phyloP scores from a whole-genome alignment of 1,140 invertebrate genomes.

The Macrostomum lignano region DNA sequence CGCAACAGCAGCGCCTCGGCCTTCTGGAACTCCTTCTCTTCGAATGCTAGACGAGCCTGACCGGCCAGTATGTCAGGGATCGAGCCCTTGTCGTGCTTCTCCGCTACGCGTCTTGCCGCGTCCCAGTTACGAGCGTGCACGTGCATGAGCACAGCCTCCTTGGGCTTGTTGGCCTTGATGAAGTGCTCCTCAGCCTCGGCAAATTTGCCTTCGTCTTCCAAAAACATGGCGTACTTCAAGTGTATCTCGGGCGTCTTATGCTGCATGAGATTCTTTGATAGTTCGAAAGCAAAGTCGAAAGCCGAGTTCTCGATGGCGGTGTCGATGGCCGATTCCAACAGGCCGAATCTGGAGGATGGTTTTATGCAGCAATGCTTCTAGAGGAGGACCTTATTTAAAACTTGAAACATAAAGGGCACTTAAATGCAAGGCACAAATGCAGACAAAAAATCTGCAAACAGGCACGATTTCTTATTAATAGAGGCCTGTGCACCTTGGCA shows the following conservation, averaged over 20 bases:
- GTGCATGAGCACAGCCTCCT: slow-evolving; percentile 82
- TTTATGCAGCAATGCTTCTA: too few species aligned
- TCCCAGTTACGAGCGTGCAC: slow-evolving; percentile 58
- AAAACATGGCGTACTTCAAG: slow-evolving; percentile 51
- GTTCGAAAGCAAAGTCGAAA: slow-evolving; percentile 66
- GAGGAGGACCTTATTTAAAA: too few species aligned
- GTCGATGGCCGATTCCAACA: slow-evolving; percentile 55
- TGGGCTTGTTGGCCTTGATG: slow-evolving; percentile 44
- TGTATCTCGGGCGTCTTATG: slow-evolving; percentile 43
- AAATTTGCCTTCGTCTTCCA: slow-evolving; percentile 63
- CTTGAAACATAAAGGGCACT: too few species aligned
- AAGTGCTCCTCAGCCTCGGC: slow-evolving; percentile 65
- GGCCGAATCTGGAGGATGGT: slow-evolving; percentile 31
- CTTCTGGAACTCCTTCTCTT: slow-evolving; percentile 39
- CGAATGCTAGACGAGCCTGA: slow-evolving; percentile 46
- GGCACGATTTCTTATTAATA: too few species aligned
- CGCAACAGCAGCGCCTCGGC: slow-evolving; percentile 63
- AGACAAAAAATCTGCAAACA: too few species aligned
- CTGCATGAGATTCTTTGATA: slow-evolving; percentile 36
- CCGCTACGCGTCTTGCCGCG: slow-evolving; percentile 53
- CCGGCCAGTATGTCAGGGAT: slow-evolving; percentile 58
- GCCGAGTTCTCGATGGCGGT: slow-evolving; percentile 57
- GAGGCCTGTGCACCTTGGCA: too few species aligned
- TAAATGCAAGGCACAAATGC: too few species aligned
- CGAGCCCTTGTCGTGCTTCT: slow-evolving; percentile 46